Base-by-base conservation (phyloP, 2,888 invertebrate species). In the Mythimna loreyi region DNA sequence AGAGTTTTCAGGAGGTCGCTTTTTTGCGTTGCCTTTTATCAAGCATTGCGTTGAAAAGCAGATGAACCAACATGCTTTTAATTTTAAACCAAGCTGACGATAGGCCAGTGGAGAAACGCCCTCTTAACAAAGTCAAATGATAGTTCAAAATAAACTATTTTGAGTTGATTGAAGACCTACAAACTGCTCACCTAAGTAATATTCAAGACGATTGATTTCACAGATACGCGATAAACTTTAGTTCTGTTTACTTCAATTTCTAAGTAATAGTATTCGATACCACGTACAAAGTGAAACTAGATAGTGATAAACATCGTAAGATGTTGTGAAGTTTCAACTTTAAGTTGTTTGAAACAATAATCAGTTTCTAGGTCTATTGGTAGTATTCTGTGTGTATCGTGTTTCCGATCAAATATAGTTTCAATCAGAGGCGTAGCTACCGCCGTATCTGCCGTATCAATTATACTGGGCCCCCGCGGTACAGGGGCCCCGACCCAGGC, bases 281-380 rank as follows among this genome's bases (percentile, higher is more conserved):
- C 21, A 33, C 6, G 25, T 33, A 55, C 40, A 55, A 55, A 57
- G 16, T 33, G 70, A 61, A 40, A 61, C 70, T 70, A 13, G 25
- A 23, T 53, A 45, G 11, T 30, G 7, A 43, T 33, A 3, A 55
- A 65, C 50, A 56, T 21, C 11, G 16, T 13, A 13, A 30, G n/a
- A 8, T 3, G n/a, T 16, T 19, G 50, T 21, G 13, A 40, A 67
- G 30, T 57, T 43, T 43, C 16, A 25, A 23, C 36, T 61, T 43
- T 8, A 53, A n/a, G 13, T 8, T 19, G 50, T 6, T 52, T 28
- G 45, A 16, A 59, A 50, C 33, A 58, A 53, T 9, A 40, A 30
- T 30, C 40, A 0, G 3, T 40, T 1, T 52, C 7, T 19, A 23
- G 28, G n/a, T 40, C 7, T 47, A 16, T n/a, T 19, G 21, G 23